Evolutionary conservation across 1,140 invertebrate species (phyloP), one percentile per base, ranked within the genome.

Genomic region (Elymnias hypermnestra): DNA sequence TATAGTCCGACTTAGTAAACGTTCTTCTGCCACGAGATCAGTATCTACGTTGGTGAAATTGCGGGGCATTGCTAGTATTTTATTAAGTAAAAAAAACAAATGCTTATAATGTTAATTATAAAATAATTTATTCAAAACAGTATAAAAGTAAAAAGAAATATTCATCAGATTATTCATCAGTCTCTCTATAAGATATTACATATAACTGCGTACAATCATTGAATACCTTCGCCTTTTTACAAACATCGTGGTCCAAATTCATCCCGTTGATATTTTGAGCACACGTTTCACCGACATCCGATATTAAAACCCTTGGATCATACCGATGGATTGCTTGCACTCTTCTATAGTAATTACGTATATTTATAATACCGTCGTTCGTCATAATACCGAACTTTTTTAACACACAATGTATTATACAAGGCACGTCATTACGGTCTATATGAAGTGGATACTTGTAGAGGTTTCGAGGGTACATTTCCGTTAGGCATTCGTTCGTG

Each of bases 171-270:
- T 33, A 53, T 7, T 58, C 56, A 6, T 78, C 71, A 6, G 51
- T 35, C 14, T 79, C 76, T 44, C 36, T 67, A 41, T 70, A 82
- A 2, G 79, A 72, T 25, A 83, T 74, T 1, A 73, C 75, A 43
- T 82, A 84, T n/a, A 84, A 43, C 42, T 84, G 81, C 10, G 81
- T 84, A 46, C 81, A 84, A 14, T 84, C 77, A 29, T 84, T 84
- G 40, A 84, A 84, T 6, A 84, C 75, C 29, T 84, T 84, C 1
- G 81, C 81, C 33, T 82, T 84, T 40, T 78, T 82, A 33, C 81
- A 84, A 1, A 82, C 72, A 42, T 84, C 81, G 18, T 82, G 73
- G 19, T 81, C 77, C 13, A 82, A 57, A 36, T 81, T 78, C 81
- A 82, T 82, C 2, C 69, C 66, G 21, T 82, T 81, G 5, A 82